Conservation (phyloP, 2,888 invertebrate species). For the Rhimphoctona megacephalus region DNA sequence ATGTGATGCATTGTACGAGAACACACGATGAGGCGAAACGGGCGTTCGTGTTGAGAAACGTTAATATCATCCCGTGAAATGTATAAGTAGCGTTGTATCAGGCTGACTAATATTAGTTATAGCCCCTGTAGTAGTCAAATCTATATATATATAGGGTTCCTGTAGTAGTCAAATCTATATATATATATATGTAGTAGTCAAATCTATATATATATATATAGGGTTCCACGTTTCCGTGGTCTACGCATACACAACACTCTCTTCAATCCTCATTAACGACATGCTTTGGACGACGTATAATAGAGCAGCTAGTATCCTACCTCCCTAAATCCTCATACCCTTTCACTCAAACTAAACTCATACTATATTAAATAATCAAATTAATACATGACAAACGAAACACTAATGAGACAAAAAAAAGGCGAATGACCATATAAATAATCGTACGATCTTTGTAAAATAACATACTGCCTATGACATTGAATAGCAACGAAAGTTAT, state of each 20-base stretch:
- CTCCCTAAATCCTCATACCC: neutral
- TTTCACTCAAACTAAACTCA: conserved; percentile 7
- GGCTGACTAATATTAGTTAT: conserved; percentile 62
- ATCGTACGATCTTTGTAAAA: neutral
- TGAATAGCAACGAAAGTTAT: neutral
- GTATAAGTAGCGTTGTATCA: neutral
- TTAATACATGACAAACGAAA: neutral
- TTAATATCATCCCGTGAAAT: conserved; percentile 47
- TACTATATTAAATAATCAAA: neutral
- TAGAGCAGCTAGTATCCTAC: conserved; percentile 19
- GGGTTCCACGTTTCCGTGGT: conserved; percentile 25
- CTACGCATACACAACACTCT: conserved; percentile 29
- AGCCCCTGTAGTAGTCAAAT: conserved; percentile 37
- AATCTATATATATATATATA: too few relatives aligned
- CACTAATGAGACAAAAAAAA: neutral
- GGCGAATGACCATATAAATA: neutral
- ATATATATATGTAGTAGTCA: too few relatives aligned
- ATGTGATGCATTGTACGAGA: conserved; percentile 33
- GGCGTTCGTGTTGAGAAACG: conserved; percentile 46
- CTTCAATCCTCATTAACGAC: conserved; percentile 65
- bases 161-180: conserved; percentile 31
- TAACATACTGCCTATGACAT: neutral
- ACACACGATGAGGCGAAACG: conserved; percentile 53
- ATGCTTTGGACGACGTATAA: conserved; percentile 35
- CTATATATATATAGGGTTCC: too few relatives aligned